Evolutionary conservation across 2,113 vertebrate species (phyloP), one percentile per base, ranked within the genome.

Genomic region (Chloebia gouldiae): DNA sequence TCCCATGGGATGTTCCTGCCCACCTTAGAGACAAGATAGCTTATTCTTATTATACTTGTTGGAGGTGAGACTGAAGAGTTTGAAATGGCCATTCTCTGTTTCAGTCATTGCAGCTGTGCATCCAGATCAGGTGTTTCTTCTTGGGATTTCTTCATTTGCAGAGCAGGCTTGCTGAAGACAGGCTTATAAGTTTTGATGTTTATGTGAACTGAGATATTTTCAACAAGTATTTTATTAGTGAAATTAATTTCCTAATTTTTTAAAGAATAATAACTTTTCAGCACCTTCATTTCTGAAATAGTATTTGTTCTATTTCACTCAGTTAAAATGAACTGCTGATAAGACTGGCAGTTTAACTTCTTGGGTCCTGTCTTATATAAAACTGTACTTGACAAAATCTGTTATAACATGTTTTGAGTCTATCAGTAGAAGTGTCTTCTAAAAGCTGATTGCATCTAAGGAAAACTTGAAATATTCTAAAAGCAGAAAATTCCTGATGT

Each of bases 11-110:
- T 54, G 11, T 31, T 47, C 15, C 40, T 75, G 21, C 8, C 27
- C 7, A 10, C 20, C 25, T 42, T 30, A 45, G 28, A 39, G 30
- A 65, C 39, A 84, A 42, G 12, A 13, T 10, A 13, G 3, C 2
- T 66, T 45, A 10, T 57, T 82, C 5, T 49, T 76, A 7, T 0
- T 65, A 9, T 21, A n/a, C 51, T 14, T 75, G 4, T 54, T 81
- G 66, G 22, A 57, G 28, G 18, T 30, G 25, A 54, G 35, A 27
- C 19, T 30, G 39, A 42, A 25, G 64, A 33, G 22, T 16, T 39
- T 60, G 71, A 27, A 68, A 53, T 28, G 22, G 37, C 17, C 0
- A 0, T 50, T 64, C 3, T 60, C 19, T 39, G 1, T 24, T 51
- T 53, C 16, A 59, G 1, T 33, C 22, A 23, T 19, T 79, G 33